A percentile compares a stretch with the other conserved stretches of the same genome.
Conservation (phyloP, 2,113 vertebrate species). For the Notothenia rossii region DNA sequence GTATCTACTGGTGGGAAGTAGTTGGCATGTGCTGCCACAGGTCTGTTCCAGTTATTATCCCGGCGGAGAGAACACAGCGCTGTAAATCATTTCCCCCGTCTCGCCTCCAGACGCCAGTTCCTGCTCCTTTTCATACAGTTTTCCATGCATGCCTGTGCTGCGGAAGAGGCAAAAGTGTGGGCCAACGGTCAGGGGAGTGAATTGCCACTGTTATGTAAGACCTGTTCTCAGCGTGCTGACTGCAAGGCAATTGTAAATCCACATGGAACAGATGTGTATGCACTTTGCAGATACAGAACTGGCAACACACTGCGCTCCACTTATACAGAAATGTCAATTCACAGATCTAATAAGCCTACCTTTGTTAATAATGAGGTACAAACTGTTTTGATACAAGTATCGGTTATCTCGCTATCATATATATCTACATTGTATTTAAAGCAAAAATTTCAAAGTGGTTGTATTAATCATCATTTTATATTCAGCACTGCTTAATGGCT, state of each 20-base stretch:
- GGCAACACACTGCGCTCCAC: slow-evolving; percentile 27
- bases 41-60: slow-evolving; percentile 67
- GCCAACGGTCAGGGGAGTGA: slow-evolving; percentile 41
- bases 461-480: background rate
- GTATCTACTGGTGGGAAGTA: slow-evolving; percentile 20
- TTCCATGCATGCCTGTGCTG: slow-evolving; percentile 37
- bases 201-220: slow-evolving; percentile 47
- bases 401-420: background rate
- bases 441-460: background rate
- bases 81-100: slow-evolving; percentile 47
- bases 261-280: slow-evolving; percentile 36
- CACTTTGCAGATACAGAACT: slow-evolving; percentile 34
- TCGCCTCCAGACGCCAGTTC: slow-evolving; percentile 41
- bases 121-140: slow-evolving; percentile 44
- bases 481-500: background rate
- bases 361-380: background rate
- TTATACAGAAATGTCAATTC: slow-evolving; percentile 29
- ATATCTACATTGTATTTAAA: background rate
- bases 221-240: background rate
- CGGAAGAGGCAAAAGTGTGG: slow-evolving; percentile 37
- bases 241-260: slow-evolving; percentile 28
- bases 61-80: slow-evolving; percentile 17
- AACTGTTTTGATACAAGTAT: background rate
- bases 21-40: slow-evolving; percentile 41
- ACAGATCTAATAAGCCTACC: slow-evolving; percentile 7